Base-by-base conservation (phyloP, 2,113 vertebrate species). In the Microcebus tavaratra region DNA sequence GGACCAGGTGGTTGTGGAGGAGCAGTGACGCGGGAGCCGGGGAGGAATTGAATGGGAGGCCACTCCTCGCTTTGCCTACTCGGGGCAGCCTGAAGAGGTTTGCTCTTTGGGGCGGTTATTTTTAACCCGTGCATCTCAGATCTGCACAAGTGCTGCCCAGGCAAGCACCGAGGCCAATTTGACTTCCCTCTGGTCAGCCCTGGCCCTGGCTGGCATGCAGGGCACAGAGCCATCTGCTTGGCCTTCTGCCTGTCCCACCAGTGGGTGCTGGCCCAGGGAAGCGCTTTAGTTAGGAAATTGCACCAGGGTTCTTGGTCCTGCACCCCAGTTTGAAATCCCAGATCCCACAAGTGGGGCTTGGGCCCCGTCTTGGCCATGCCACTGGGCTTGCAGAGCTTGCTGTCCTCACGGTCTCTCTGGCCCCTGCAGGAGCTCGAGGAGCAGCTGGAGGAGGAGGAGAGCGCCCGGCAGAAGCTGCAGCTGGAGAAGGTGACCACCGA, bases 391-490 rank as follows among this genome's bases (percentile, higher is more conserved):
- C 2, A 4, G 0, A 31, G 76, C 53, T 15, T 5, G 23, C 17
- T 6, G 1, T 15, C 15, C 86, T 88, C 55, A 83, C 4, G 0
- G 86, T 67, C 91, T 85, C 50, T 70, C 15, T n/a, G 91, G 82
- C 8, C 67, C 1, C 83, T 0, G 31, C 96, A 99, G 99, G 99
- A 99, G 31, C 97, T 99, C 70, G 99, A 99, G 98, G 99, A 99
- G 96, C 99, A 99, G 98, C 98, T 99, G 96, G 99, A 99, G 97
- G 99, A 99, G 96, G 99, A 99, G 91, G 99, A 99, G 97, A 99
- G 99, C 0, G 99, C 99, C 85, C 99, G 99, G 78, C 99, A 99
- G 98, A 99, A 99, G 97, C 98, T 99, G 39, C 99, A 99, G 98
- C 98, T 99, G 88, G 99, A 99, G 97, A 99, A 99, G 95, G 99